Base-by-base conservation (phyloP, 2,888 invertebrate genomes). In the Cephus nigrinus region DNA sequence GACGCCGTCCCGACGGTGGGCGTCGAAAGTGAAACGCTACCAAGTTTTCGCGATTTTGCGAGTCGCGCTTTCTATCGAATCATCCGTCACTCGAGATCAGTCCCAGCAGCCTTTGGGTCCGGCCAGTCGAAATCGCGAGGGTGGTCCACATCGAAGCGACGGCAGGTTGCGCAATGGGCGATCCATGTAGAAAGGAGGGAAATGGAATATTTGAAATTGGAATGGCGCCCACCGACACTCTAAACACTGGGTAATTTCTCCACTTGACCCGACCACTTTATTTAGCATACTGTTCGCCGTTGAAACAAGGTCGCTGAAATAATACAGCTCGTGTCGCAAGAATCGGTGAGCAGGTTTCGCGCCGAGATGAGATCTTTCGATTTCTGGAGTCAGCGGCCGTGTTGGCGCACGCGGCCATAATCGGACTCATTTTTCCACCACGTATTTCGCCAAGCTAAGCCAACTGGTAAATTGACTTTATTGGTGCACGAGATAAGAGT, bases 401-500 rank as follows among this genome's bases (percentile, higher is more conserved):
- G 11, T 30, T 12, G 2, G 69, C 15, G 30, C 30, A 4, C 69
- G 69, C 30, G 69, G 69, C 80, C 80, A 84, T 82, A 84, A 82
- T 82, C 82, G 74, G 72, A 32, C 11, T 36, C 76, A 74, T 73
- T 80, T 85, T 83, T 73, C 79, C 80, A 78, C 77, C 74, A 74
- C 73, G 23, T 36, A 68, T 33, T 73, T 73, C 74, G n/a, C 74
- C 31, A 15, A 34, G 34, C 36, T 32, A 73, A 40, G 40, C 79
- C 76, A 76, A 80, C 78, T 79, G 81, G 78, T 83, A 80, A 83
- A 83, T 83, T 80, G 82, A 85, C 84, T 83, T 84, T 83, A 83
- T 80, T 79, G 78, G 80, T 74, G 80, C 31, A 78, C 79, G 79
- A 35, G 40, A 76, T 76, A 36, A 73, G 71, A 72, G 40, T 68